Conservation (phyloP, 2,888 invertebrate genomes). For the Andrena bicolor region DNA sequence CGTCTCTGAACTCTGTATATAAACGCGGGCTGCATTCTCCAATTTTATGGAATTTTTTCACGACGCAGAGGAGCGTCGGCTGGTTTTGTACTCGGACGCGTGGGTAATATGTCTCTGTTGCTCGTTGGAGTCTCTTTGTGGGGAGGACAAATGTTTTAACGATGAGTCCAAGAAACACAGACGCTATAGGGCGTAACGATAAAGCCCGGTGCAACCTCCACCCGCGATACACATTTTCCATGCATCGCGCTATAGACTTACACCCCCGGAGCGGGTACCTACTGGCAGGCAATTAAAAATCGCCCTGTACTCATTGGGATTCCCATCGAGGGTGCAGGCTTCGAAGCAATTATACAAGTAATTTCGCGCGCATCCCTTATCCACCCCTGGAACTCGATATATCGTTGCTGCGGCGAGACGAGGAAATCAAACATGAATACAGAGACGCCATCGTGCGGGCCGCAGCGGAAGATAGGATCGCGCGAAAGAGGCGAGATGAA, state of each 20-base stretch:
- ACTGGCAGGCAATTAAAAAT: conserved; percentile 45
- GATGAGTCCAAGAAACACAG: not conserved
- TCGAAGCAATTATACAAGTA: conserved; percentile 50
- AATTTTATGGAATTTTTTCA: conserved; percentile 49
- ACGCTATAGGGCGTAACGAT: too few species aligned
- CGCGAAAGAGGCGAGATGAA: not conserved
- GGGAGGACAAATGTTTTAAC: not conserved
- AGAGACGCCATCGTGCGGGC: not conserved
- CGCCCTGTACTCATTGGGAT: conserved; percentile 31
- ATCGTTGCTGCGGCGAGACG: conserved; percentile 7
- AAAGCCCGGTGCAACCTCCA: too few species aligned
- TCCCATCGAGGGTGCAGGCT: conserved; percentile 23
- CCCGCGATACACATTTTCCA: too few species aligned
- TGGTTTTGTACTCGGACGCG: not conserved
- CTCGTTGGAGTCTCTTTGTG: not conserved
- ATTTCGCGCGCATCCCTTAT: conserved; percentile 44
- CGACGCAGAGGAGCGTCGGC: not conserved
- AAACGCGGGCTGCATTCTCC: conserved; percentile 69
- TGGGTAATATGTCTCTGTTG: not conserved
- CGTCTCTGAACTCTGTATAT: conserved; percentile 58
- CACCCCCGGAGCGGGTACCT: not conserved
- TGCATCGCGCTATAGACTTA: too few species aligned
- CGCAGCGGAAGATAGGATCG: too few species aligned
- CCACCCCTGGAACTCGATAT: conserved; percentile 26
- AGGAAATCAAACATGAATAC: conserved; percentile 22